Evolutionary conservation across 37 sponge, comb jelly and placozoan genomes (phyloP).

Genomic region (Aplysina aerophoba): DNA sequence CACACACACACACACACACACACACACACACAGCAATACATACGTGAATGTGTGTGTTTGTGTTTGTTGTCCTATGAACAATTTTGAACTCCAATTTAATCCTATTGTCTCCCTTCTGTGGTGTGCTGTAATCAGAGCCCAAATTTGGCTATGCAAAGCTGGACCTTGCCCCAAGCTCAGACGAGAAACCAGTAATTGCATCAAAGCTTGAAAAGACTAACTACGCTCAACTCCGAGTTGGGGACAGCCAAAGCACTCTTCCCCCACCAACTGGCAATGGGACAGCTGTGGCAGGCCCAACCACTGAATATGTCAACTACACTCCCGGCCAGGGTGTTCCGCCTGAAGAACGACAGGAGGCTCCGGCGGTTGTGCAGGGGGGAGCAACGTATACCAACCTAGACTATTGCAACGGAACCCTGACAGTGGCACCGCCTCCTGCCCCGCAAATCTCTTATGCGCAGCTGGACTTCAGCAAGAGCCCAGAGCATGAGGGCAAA

Average conservation of each 20-base stretch:
- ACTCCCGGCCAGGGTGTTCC: constrained; percentile 1
- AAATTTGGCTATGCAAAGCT: constrained; percentile 5
- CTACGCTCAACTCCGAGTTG: neutral
- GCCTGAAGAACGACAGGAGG: neutral
- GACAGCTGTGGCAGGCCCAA: neutral
- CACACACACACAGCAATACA: neutral
- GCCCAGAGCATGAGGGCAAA: too few relatives aligned
- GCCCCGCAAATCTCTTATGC: neutral
- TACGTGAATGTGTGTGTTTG: neutral
- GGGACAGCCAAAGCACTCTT: neutral
- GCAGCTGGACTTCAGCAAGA: neutral
- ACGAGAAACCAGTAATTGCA: neutral
- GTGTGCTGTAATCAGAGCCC: neutral
- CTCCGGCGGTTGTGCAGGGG: neutral
- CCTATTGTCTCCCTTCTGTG: neutral
- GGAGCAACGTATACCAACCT: constrained; percentile 1
- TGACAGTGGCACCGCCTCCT: neutral
- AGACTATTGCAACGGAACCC: neutral
- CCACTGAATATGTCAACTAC: constrained; percentile 25
- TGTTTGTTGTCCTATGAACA: too few relatives aligned
- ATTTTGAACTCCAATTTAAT: too few relatives aligned
- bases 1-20: neutral
- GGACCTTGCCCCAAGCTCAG: neutral
- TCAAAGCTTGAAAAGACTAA: neutral
- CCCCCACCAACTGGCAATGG: neutral